Conservation (phyloP, 1,140 invertebrate genomes). For the Trichonephila inaurata region DNA sequence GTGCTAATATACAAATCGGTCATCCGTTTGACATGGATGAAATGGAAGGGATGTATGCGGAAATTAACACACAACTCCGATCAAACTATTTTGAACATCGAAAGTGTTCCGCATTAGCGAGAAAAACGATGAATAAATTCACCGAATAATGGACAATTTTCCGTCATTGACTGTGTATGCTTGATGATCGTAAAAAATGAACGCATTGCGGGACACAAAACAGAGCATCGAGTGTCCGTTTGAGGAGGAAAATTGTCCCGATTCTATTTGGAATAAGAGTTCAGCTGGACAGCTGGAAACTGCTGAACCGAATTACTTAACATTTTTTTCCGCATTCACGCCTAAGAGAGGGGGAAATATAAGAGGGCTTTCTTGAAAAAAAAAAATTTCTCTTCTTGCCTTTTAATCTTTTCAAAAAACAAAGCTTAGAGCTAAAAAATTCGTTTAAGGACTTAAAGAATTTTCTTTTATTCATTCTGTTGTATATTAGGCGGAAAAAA, state of each 20-base stretch:
- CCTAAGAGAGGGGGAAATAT: neutral
- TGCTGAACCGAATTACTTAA: neutral
- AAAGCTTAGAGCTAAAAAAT: neutral
- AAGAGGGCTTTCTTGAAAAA: neutral
- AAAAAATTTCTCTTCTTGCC: neutral
- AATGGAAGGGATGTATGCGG: no score
- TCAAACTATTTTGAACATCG: no score
- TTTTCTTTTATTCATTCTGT: neutral
- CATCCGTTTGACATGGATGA: no score
- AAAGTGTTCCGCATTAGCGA: no score
- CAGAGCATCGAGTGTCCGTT: neutral
- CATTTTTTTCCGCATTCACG: neutral
- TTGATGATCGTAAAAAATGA: neutral
- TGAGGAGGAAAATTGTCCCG: neutral
- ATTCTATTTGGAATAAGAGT: neutral
- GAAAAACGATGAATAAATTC: no score
- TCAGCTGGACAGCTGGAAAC: neutral
- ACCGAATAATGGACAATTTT: neutral
- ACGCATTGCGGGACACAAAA: neutral
- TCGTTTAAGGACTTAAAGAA: slow-evolving; percentile 2
- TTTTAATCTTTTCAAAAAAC: neutral
- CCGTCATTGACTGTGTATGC: neutral
- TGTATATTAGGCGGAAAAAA: neutral
- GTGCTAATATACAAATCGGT: no score
- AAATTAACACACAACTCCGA: no score